Base-by-base conservation (phyloP, 2,888 invertebrate species). In the Nephrotoma flavescens region DNA sequence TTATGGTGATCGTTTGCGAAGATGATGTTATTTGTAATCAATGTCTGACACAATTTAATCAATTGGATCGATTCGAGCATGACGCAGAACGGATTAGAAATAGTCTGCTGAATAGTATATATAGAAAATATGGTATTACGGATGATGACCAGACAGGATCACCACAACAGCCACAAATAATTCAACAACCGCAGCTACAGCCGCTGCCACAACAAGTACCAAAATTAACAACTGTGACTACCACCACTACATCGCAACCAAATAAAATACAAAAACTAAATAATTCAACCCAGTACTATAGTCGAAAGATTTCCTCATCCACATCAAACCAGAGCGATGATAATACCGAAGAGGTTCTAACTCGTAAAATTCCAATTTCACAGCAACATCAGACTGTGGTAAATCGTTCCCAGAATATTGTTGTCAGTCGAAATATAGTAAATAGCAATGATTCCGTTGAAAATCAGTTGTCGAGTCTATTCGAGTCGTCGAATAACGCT, bases 1-100 rank as follows among this genome's bases (percentile, higher is more conserved):
- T 92, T 88, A 90, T 92, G 89, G 92, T 92, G 3, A 91, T 92
- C 87, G 91, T 92, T 3, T 91, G 92, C 87, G 90, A 90, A 3
- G 92, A 92, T 86, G 92, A 92, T 89, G 91, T 91, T 41, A 90
- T 92, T 5, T 92, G 92, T 87, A 91, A 91, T 87, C 90, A 91
- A 45, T 92, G 92, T 88, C 90, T 91, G 84, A 91, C 91, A 87
- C 89, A 92, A 87, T 90, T 92, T 12, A 92, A 92, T 88, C 92
- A 92, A 88, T 90, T 92, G 88, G 92, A 92, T 89, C 92, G 92
- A 44, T 88, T 92, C 52, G 92, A 92, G 89, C 91, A 90, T 87
- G 92, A 92, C 89, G 90, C 92, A 86, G 91, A 91, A 86, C 90
- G 92, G 45, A 92, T 92, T 1, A 90, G 90, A 87, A 89, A 90